Evolutionary conservation across 1,140 invertebrate species (phyloP).

Genomic region (Hyles euphorbiae): DNA sequence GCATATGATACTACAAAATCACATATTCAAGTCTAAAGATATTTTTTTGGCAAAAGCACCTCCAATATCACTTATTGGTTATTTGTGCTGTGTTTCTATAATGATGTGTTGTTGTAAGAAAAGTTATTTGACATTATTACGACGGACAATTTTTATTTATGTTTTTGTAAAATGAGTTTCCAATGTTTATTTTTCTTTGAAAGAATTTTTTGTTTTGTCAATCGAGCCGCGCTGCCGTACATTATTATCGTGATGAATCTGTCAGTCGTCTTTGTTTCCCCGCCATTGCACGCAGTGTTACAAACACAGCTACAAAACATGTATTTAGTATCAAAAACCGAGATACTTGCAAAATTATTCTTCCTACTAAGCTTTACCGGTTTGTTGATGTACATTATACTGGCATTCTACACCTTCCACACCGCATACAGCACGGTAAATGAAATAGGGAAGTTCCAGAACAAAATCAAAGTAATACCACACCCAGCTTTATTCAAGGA

Average conservation of each 20-base stretch:
- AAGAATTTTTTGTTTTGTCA: conserved; percentile 32
- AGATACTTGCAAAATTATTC: conserved; percentile 55
- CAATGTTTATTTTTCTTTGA: conserved; percentile 17
- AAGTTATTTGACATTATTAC: conserved; percentile 1
- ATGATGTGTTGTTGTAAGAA: background rate
- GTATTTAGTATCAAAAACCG: conserved; percentile 36
- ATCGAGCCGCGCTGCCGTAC: conserved; percentile 15
- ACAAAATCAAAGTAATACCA: conserved; percentile 14
- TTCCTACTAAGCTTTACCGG: conserved; percentile 50
- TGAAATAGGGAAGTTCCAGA: conserved; percentile 20
- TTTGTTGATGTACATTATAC: conserved; percentile 39
- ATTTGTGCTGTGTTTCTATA: too few relatives aligned
- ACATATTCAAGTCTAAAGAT: too few relatives aligned
- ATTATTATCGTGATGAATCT: conserved; percentile 28
- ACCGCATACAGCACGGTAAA: conserved; percentile 32
- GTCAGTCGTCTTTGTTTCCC: conserved; percentile 17
- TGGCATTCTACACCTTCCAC: conserved; percentile 57
- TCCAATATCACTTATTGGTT: too few relatives aligned
- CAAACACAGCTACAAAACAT: conserved; percentile 18
- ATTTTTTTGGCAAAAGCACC: too few relatives aligned
- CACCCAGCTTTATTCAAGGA: conserved; percentile 2
- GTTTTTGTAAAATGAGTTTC: too few relatives aligned
- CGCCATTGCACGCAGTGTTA: conserved; percentile 11
- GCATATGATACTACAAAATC: too few relatives aligned
- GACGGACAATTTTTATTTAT: too few relatives aligned